Conservation (phyloP, 2,888 invertebrate genomes). For the Liposcelis brunnea region DNA sequence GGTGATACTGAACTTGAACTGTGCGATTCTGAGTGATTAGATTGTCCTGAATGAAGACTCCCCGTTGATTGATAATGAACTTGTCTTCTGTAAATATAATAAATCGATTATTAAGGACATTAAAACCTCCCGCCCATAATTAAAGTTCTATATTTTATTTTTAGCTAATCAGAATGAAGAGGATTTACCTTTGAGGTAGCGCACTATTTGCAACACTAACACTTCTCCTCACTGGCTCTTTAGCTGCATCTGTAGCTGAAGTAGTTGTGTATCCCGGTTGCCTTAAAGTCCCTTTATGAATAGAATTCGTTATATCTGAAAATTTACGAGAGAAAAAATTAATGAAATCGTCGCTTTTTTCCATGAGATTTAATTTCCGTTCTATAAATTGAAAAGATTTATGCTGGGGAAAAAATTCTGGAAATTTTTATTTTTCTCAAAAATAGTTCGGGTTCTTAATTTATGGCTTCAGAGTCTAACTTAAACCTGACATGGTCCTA, state of each 20-base stretch:
- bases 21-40: constrained; percentile 26
- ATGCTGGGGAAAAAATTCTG: no score
- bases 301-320: background rate
- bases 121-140: background rate
- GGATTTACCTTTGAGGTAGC: constrained; percentile 27
- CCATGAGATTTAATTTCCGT: no score
- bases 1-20: constrained; percentile 74
- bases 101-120: background rate
- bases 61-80: constrained; percentile 71
- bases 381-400: no score
- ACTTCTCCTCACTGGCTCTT: constrained; percentile 20
- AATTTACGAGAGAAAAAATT: no score
- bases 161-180: no score
- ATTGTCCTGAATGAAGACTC: constrained; percentile 49
- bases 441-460: no score
- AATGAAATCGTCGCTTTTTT: no score
- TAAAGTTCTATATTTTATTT: no score
- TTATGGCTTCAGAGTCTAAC: no score
- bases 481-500: no score
- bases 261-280: constrained; percentile 3
- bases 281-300: background rate
- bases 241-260: constrained; percentile 9
- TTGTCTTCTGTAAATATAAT: constrained; percentile 38
- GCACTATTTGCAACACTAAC: constrained; percentile 21
- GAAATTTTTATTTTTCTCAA: no score